Conservation (phyloP, 1,140 invertebrate genomes). For the Drosophila persimilis region DNA sequence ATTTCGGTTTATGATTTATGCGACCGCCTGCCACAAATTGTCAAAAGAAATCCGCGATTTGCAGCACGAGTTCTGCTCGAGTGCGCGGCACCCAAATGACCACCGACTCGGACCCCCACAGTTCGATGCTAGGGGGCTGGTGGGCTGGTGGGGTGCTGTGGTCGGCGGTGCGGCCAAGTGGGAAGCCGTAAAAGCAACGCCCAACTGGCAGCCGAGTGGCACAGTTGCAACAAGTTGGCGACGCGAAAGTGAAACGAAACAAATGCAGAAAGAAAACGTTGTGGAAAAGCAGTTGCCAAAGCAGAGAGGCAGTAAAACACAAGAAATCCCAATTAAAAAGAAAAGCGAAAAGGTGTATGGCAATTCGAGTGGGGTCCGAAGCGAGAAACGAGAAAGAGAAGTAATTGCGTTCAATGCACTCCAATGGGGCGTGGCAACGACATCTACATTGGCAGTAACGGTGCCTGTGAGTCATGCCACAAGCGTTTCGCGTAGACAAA, state of each 20-base stretch:
- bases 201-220: constrained; percentile 31
- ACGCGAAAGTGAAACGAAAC: constrained; percentile 66
- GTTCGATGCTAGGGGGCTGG: no score
- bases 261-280: constrained; percentile 41
- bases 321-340: constrained; percentile 71
- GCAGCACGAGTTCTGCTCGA: constrained; percentile 58
- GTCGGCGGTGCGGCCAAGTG: constrained; percentile 8
- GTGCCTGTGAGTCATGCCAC: constrained; percentile 43
- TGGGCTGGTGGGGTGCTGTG: no score
- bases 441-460: constrained; percentile 9
- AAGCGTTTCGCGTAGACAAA: constrained; percentile 40
- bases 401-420: constrained; percentile 75
- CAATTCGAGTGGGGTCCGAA: constrained; percentile 41
- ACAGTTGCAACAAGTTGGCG: constrained; percentile 70
- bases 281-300: constrained; percentile 38
- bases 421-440: constrained; percentile 46
- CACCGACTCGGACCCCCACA: constrained; percentile 8
- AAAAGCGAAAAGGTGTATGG: constrained; percentile 67
- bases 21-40: constrained; percentile 49
- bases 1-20: constrained; percentile 62
- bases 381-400: constrained; percentile 25
- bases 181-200: constrained; percentile 65
- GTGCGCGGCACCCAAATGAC: constrained; percentile 28
- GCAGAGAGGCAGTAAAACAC: constrained; percentile 23
- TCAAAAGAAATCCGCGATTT: constrained; percentile 57